Evolutionary conservation across 1,140 invertebrate genomes (phyloP).

Genomic region (Pseudomyrmex sp.): DNA sequence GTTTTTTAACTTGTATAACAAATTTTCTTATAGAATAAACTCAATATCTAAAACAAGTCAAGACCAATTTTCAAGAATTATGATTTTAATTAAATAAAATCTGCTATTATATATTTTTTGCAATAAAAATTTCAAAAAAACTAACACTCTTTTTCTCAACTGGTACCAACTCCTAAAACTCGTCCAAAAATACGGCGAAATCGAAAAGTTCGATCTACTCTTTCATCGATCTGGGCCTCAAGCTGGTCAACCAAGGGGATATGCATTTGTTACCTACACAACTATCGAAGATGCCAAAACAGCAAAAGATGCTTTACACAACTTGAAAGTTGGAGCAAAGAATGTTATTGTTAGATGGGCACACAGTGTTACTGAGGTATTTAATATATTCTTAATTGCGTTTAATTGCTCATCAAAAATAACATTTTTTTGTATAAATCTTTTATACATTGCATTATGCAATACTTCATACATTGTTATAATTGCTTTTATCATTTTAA

Average conservation of each 20-base stretch:
- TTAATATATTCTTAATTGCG: conserved; percentile 24
- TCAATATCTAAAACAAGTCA: background rate
- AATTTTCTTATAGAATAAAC: background rate
- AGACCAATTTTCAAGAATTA: background rate
- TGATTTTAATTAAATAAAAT: conserved; percentile 8
- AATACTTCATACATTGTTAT: conserved; percentile 41
- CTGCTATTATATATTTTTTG: conserved; percentile 12
- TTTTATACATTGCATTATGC: background rate
- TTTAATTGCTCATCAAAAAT: background rate
- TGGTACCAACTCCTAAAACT: conserved; percentile 97
- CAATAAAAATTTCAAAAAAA: conserved; percentile 68
- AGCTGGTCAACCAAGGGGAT: conserved; percentile 95
- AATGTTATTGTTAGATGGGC: conserved; percentile 93
- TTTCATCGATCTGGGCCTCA: conserved; percentile 95
- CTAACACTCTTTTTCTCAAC: conserved; percentile 86
- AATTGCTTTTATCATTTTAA: conserved; percentile 16
- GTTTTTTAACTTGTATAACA: background rate
- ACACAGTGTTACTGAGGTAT: conserved; percentile 90
- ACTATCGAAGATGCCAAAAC: conserved; percentile 87
- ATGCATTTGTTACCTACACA: conserved; percentile 96
- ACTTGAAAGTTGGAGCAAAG: conserved; percentile 90
- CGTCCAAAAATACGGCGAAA: conserved; percentile 95
- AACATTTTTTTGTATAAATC: conserved; percentile 1
- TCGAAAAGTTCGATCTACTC: conserved; percentile 97
- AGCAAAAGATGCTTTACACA: conserved; percentile 90